Evolutionary conservation across 2,888 invertebrate species (phyloP).

Genomic region (Zygothrica quintamaculata): DNA sequence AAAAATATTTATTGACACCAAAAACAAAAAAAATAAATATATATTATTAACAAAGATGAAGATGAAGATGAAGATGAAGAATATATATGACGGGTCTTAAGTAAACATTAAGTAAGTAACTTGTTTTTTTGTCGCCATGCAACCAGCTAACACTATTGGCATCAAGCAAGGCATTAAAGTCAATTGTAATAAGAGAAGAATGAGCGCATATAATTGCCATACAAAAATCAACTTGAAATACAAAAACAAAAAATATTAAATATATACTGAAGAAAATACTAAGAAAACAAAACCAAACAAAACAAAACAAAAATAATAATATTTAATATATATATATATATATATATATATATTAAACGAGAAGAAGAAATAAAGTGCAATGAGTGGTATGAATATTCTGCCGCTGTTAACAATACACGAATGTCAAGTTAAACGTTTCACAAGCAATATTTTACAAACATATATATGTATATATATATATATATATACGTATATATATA

Average conservation of each 20-base stretch:
- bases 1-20: conserved; percentile 63
- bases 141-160: conserved; percentile 37
- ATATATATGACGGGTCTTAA: conserved; percentile 67
- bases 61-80: too few species aligned
- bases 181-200: conserved; percentile 59
- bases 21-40: too few species aligned
- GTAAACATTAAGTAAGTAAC: conserved; percentile 51
- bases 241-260: too few species aligned
- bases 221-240: conserved; percentile 21
- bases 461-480: conserved; percentile 33
- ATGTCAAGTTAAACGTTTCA: conserved; percentile 78
- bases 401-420: conserved; percentile 53
- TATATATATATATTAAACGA: conserved; percentile 12
- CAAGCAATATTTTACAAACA: conserved; percentile 77
- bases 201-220: conserved; percentile 19
- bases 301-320: conserved; percentile 28
- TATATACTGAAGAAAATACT: conserved; percentile 28
- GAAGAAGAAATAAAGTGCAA: conserved; percentile 10
- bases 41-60: too few species aligned
- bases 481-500: conserved; percentile 33
- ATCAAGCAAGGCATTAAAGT: conserved; percentile 49
- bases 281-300: too few species aligned
- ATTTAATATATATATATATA: not conserved
- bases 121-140: conserved; percentile 48
- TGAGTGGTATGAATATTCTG: conserved; percentile 9